Percentiles rank a stretch among this genome's conserved stretches.
These are phyloP conservation scores for Thalassophryne amazonica DNA, from an alignment of 2,797 vertebrate species.

Conservation along the genomic window DNA sequence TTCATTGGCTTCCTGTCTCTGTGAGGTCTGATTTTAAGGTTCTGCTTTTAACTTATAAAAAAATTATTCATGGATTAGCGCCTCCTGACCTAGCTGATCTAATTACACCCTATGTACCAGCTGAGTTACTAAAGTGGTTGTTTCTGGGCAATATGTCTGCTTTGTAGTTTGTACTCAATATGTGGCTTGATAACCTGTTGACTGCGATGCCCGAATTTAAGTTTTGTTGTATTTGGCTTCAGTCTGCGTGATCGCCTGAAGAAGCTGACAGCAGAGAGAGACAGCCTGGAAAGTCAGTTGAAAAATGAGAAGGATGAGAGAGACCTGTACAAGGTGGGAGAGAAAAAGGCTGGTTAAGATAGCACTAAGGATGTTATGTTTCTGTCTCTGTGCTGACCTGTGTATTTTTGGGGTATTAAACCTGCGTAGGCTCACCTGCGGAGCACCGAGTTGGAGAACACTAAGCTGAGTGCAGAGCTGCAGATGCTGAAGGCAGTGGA, in stretches of 20 bases:
- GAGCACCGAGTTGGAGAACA: constrained; percentile 96
- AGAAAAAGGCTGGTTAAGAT: not conserved
- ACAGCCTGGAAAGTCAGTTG: constrained; percentile 86
- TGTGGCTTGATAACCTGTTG: not conserved
- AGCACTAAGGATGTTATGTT: not conserved
- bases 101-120: no score
- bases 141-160: no score
- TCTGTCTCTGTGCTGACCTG: not conserved
- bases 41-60: no score
- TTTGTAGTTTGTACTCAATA: no score
- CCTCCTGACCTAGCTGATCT: no score
- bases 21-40: no score
- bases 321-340: constrained; percentile 91
- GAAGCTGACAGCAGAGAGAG: constrained; percentile 86
- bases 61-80: no score
- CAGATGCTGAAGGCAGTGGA: constrained; percentile 94
- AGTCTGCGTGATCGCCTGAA: constrained; percentile 91
- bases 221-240: not conserved
- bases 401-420: not conserved
- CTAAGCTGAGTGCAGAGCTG: constrained; percentile 92
- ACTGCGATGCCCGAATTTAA: not conserved
- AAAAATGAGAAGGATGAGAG: constrained; percentile 96
- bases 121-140: no score
- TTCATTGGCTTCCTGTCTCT: no score
- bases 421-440: constrained; percentile 87